These are phyloP conservation scores for Elephas maximus DNA, from an alignment of 2,113 vertebrate genomes.

Conservation along the genomic window DNA sequence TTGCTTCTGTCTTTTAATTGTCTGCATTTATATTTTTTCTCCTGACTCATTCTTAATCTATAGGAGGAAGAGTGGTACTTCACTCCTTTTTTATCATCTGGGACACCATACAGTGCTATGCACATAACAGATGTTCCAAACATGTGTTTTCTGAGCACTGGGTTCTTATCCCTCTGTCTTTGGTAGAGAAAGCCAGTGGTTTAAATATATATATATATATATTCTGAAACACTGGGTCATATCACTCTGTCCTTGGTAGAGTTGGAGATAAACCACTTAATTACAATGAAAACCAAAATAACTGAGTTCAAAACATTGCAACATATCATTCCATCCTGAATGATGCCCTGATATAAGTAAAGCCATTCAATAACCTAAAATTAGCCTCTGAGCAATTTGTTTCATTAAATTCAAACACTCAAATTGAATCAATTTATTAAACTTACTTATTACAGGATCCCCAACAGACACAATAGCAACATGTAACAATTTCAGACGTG, in stretches of 20 bases:
- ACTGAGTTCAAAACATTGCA: neutral
- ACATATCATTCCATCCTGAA: neutral
- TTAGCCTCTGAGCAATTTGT: neutral
- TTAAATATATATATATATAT: too few relatives aligned
- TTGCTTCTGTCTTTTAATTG: conserved; percentile 15
- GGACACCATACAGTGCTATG: neutral
- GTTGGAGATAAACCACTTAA: neutral
- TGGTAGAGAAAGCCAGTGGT: neutral
- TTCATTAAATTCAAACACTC: conserved; percentile 42
- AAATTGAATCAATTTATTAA: conserved; percentile 56
- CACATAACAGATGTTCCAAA: neutral
- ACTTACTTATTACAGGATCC: neutral
- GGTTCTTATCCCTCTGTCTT: neutral
- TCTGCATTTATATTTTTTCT: neutral
- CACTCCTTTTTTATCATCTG: neutral
- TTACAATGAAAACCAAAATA: neutral
- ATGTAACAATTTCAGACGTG: conserved; percentile 42
- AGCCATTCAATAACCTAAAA: neutral
- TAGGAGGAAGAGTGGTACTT: neutral
- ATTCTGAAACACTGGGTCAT: neutral
- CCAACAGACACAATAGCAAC: neutral
- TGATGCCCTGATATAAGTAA: neutral
- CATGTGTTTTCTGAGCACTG: neutral
- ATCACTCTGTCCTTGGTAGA: too few relatives aligned
- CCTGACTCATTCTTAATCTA: neutral